phyloP scores from a whole-genome alignment of 2,113 vertebrate species.

The Mystacornis crossleyi region DNA sequence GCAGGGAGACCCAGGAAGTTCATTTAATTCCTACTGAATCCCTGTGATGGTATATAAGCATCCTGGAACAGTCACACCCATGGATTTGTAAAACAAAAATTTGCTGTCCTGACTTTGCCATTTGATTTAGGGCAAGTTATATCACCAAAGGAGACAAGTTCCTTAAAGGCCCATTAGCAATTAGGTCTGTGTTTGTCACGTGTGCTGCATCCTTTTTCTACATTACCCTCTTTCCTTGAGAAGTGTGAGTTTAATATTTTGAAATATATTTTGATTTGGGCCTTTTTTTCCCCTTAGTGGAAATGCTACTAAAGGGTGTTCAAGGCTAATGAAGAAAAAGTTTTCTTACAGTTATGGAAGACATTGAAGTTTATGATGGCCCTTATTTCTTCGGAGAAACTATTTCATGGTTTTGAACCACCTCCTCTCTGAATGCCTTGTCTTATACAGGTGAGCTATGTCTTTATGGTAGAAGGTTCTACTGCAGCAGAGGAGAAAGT shows the following conservation, averaged over 20 bases:
- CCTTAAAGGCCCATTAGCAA: neutral
- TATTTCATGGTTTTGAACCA: neutral
- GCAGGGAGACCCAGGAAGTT: neutral
- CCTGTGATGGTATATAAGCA: neutral
- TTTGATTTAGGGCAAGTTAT: neutral
- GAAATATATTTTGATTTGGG: neutral
- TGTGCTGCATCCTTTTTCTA: neutral
- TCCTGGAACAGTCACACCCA: neutral
- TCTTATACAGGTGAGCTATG: neutral
- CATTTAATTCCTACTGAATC: neutral
- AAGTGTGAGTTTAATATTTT: neutral
- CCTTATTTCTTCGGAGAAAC: neutral
- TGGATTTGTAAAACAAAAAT: neutral
- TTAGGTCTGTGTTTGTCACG: neutral
- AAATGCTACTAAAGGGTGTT: neutral
- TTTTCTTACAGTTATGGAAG: neutral
- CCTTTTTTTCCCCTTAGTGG: fast-evolving
- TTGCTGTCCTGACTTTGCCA: neutral
- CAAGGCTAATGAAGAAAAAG: neutral
- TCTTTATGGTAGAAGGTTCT: neutral
- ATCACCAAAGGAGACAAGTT: neutral
- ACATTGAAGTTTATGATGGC: neutral
- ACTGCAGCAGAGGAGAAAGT: neutral
- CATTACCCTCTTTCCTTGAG: neutral
- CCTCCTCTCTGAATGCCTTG: neutral